Conservation (phyloP, 2,113 vertebrate genomes). For the Gasterosteus aculeatus region DNA sequence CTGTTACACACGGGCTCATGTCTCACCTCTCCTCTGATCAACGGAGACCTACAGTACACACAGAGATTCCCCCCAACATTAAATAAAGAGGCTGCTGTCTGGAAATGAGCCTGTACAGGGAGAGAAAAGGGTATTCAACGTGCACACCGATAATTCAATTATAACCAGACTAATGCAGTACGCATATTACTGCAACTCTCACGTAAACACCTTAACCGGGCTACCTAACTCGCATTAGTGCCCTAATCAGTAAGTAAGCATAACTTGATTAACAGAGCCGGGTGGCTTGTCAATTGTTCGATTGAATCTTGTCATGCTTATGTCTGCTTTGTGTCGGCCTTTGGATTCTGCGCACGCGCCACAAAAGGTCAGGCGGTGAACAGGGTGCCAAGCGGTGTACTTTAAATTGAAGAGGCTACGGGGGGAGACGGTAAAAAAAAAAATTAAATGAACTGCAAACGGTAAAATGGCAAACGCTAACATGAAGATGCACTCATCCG, state of each 20-base stretch:
- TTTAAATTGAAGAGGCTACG: background rate
- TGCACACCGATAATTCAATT: constrained; percentile 75
- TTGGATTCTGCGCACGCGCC: constrained; percentile 42
- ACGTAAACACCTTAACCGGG: constrained; percentile 77
- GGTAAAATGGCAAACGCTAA: background rate
- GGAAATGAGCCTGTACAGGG: constrained; percentile 59
- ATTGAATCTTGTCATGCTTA: constrained; percentile 59
- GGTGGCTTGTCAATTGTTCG: constrained; percentile 73
- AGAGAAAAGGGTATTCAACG: constrained; percentile 64
- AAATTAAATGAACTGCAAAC: background rate
- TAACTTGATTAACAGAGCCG: constrained; percentile 74
- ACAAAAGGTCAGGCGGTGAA: constrained; percentile 50
- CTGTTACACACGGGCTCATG: constrained; percentile 69
- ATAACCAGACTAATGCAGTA: constrained; percentile 75
- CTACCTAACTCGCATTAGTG: constrained; percentile 74
- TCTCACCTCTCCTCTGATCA: constrained; percentile 75
- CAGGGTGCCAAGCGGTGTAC: constrained; percentile 15
- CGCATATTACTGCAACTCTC: constrained; percentile 74
- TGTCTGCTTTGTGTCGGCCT: constrained; percentile 41
- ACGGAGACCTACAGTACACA: constrained; percentile 62
- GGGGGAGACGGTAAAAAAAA: background rate
- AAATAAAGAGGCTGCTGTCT: constrained; percentile 50
- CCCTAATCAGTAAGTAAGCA: constrained; percentile 67
- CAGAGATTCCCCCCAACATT: constrained; percentile 44
- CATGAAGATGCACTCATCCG: constrained; percentile 2